These are phyloP conservation scores for Calameuta idolon DNA, from an alignment of 2,888 invertebrate genomes.

Conservation along the genomic window DNA sequence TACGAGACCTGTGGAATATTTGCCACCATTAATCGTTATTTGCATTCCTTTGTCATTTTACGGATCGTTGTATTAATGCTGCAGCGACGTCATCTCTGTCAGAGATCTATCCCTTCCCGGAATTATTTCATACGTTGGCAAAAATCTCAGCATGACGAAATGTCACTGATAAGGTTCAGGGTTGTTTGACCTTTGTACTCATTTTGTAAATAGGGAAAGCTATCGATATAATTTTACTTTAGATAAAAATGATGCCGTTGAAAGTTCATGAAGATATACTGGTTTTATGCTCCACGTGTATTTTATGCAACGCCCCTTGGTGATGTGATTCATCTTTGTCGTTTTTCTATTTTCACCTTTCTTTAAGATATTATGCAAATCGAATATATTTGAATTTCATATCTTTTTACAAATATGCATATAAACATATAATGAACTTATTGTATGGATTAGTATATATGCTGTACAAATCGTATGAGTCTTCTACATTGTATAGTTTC, in stretches of 20 bases:
- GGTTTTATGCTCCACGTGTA: neutral
- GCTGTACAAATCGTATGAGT: neutral
- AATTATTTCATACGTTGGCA: neutral
- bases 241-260: neutral
- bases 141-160: neutral
- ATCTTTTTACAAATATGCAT: neutral
- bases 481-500: too few relatives aligned
- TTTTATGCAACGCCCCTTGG: neutral
- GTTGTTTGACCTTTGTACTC: neutral
- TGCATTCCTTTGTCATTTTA: neutral
- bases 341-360: neutral
- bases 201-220: neutral
- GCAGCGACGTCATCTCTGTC: neutral
- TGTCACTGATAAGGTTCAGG: neutral
- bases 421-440: neutral
- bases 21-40: neutral
- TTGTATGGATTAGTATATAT: neutral
- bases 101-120: neutral
- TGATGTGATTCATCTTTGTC: neutral
- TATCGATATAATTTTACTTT: neutral
- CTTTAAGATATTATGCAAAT: neutral
- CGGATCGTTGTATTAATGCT: neutral
- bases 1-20: neutral
- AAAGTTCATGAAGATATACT: neutral
- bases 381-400: neutral